Conservation (phyloP, 2,113 vertebrate species). For the Crotalus viridis region DNA sequence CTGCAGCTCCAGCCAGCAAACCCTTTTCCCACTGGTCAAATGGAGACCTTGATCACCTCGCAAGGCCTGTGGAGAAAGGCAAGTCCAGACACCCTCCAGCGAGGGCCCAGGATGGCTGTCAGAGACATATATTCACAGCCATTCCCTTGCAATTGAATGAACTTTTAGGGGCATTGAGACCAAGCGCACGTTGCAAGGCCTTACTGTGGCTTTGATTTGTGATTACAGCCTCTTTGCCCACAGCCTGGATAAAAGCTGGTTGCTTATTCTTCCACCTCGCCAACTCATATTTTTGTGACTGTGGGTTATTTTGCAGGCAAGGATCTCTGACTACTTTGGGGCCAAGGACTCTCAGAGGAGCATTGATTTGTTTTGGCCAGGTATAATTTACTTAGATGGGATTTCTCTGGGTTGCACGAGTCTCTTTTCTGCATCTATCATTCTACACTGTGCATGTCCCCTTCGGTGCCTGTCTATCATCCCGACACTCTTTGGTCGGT, state of each 20-base stretch:
- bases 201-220: slow-evolving; percentile 1
- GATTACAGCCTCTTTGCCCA: not conserved
- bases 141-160: not conserved
- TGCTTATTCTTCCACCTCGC: not conserved
- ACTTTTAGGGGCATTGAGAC: not conserved
- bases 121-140: not conserved
- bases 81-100: not conserved
- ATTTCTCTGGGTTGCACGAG: not conserved
- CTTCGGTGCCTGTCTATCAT: not conserved
- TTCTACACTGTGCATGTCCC: not conserved
- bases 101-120: not conserved
- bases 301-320: not conserved
- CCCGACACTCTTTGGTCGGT: not conserved
- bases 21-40: not conserved
- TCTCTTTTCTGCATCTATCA: slow-evolving; percentile 15
- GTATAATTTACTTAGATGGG: slow-evolving; percentile 6
- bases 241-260: not conserved
- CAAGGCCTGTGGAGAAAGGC: not conserved
- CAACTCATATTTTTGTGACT: not conserved
- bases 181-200: not conserved
- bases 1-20: not conserved
- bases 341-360: not conserved
- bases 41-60: not conserved
- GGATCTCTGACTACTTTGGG: not conserved
- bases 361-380: slow-evolving; percentile 25